Evolutionary conservation across 2,888 invertebrate genomes (phyloP), one percentile per base, ranked within the genome.

Genomic region (Drosophila dives): DNA sequence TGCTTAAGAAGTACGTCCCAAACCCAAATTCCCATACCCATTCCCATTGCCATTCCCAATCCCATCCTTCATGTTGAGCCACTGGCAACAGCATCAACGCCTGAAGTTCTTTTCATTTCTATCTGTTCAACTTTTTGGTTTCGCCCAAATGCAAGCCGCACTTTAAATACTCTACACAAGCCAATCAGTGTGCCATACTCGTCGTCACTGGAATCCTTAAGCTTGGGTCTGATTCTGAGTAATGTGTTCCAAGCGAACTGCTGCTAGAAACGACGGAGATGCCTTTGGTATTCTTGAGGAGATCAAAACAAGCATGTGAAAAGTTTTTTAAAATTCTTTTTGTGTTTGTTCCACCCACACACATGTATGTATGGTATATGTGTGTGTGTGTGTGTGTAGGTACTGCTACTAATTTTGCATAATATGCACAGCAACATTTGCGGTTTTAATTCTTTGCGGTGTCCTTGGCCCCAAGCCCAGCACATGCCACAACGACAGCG

Each of bases 371-470:
- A 29, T 38, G 17, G 29, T 29, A 3, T 11, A 6, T 17, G 6
- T 23, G 3, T 6, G 17, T 53, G 26, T 49, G 34, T 56, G 54
- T 60, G 50, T 50, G 56, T 68, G 69, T 61, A 61, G 67, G 70
- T 68, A 76, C 72, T 75, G 80, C 75, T 87, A 88, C 90, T 91
- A 90, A 91, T 91, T 91, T 91, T 86, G 86, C 90, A 90, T 89
- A 84, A 89, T 87, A 84, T 82, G 87, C 80, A 74, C 49, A 85
- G 90, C 86, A 91, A 91, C 91, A 91, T 91, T 91, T 91, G 91
- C 81, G 91, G 91, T 91, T 91, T 91, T 91, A 90, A 91, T 91
- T 91, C 82, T 88, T 85, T 71, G 68, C 66, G 63, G 71, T 77
- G 67, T 80, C 80, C 69, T 70, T 74, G 68, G 65, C 61, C 64